These are phyloP conservation scores for Dascyllus trimaculatus DNA, from an alignment of 2,113 vertebrate genomes.

Conservation along the genomic window DNA sequence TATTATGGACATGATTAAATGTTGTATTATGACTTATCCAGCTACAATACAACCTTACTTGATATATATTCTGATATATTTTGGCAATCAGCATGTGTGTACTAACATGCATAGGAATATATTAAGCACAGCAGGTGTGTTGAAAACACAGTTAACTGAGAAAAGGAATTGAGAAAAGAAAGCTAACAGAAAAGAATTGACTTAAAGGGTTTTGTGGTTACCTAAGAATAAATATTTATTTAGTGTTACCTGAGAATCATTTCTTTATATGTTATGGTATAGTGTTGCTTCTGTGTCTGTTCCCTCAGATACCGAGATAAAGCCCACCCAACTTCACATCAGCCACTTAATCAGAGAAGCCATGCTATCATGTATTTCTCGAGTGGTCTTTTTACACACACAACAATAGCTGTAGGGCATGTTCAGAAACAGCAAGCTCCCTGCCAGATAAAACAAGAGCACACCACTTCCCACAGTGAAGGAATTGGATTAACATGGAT, in stretches of 20 bases:
- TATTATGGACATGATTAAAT: too few species aligned
- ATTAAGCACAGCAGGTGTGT: neutral
- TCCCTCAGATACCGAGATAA: neutral
- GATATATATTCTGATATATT: too few species aligned
- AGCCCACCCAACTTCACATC: constrained; percentile 22
- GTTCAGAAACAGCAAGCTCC: constrained; percentile 46
- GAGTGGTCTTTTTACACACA: constrained; percentile 46
- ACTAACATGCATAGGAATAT: neutral
- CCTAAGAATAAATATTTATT: too few species aligned
- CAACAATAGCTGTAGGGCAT: constrained; percentile 51
- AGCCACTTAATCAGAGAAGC: constrained; percentile 19
- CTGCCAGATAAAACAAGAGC: constrained; percentile 45
- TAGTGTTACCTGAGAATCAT: too few species aligned
- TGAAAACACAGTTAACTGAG: too few species aligned
- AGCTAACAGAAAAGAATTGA: too few species aligned
- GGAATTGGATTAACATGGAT: constrained; percentile 37
- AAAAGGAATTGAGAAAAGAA: too few species aligned
- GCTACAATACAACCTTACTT: too few species aligned
- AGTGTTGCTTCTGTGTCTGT: neutral
- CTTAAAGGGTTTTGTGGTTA: too few species aligned
- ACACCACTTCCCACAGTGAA: constrained; percentile 36
- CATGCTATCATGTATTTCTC: constrained; percentile 23
- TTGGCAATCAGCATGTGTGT: neutral
- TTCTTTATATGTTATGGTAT: too few species aligned
- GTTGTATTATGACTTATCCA: too few species aligned